Evolutionary conservation across 2,113 vertebrate genomes (phyloP), one percentile per base, ranked within the genome.

Genomic region (Carassius gibelio): DNA sequence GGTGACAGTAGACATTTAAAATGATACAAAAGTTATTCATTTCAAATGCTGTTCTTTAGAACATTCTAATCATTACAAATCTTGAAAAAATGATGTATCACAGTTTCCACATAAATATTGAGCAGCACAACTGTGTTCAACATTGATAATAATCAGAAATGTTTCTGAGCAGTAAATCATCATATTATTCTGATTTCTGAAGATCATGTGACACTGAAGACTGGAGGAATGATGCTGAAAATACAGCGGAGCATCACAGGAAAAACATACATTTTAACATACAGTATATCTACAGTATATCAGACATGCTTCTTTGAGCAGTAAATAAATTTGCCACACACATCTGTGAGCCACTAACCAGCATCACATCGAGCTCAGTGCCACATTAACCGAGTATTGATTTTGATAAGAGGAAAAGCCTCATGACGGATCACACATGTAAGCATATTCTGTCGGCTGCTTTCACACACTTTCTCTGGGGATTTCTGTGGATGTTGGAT

Each of bases 401-500:
- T 71, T 34, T 30, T 71, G 68, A 71, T 71, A 38, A 71, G 68
- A 71, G 68, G 34, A 71, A 71, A 71, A 71, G 23, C 68, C 68
- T 71, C 26, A 34, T 34, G 26, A 38, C 30, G 34, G 68, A 38
- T 71, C 68, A 38, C 68, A 34, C 68, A 34, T 71, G 68, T 34
- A 30, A 34, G 68, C 11, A 34, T 30, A 71, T 34, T 68, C 64
- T 68, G 64, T 7, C 64, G 34, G 23, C 26, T 68, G 30, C 30
- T 30, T 71, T 71, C 68, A 71, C 8, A 38, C 34, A 71, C 68
- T 71, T 71, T 38, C 68, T 38, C 68, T 34, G 68, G 68, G 68
- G 68, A 71, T 71, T 71, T 71, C 5, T 34, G 68, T 34, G 34
- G 57, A n/a, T 61, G 57, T 9, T n/a, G 57, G 8, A 36, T 71